Evolutionary conservation across 2,888 invertebrate species (phyloP).

Genomic region (Acronicta leporina): DNA sequence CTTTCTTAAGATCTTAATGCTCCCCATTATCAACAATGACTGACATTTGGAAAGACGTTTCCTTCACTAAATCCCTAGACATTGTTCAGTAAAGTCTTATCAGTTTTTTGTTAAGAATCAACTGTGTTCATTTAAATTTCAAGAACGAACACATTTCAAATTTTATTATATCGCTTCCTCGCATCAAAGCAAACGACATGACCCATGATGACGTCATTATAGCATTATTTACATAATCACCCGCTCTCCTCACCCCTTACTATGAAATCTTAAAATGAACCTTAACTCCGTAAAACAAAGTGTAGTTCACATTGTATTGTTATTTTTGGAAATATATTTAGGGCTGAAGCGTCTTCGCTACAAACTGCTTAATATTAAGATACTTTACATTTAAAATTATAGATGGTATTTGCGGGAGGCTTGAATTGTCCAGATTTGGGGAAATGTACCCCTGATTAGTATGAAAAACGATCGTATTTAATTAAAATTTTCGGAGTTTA

Average conservation of each 20-base stretch:
- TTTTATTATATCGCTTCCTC: constrained; percentile 75
- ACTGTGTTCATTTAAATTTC: constrained; percentile 49
- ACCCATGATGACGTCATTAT: constrained; percentile 79
- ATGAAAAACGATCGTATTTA: constrained; percentile 23
- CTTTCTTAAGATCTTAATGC: constrained; percentile 30
- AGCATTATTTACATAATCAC: constrained; percentile 81
- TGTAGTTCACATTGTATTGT: constrained; percentile 38
- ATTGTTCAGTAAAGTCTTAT: constrained; percentile 45
- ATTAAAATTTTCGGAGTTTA: constrained; percentile 15
- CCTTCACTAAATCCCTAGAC: constrained; percentile 27
- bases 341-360: constrained; percentile 57
- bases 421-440: constrained; percentile 44
- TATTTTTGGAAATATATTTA: constrained; percentile 54
- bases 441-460: constrained; percentile 19
- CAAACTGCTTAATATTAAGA: constrained; percentile 68
- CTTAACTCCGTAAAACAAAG: constrained; percentile 45
- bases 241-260: constrained; percentile 55
- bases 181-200: constrained; percentile 75
- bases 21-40: constrained; percentile 39
- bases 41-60: constrained; percentile 34
- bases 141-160: constrained; percentile 66
- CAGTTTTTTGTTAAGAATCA: constrained; percentile 30
- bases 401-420: constrained; percentile 57
- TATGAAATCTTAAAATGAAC: constrained; percentile 50
- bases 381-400: constrained; percentile 72